phyloP scores from a whole-genome alignment of 2,797 vertebrate genomes.

The Graptemys geographica region DNA sequence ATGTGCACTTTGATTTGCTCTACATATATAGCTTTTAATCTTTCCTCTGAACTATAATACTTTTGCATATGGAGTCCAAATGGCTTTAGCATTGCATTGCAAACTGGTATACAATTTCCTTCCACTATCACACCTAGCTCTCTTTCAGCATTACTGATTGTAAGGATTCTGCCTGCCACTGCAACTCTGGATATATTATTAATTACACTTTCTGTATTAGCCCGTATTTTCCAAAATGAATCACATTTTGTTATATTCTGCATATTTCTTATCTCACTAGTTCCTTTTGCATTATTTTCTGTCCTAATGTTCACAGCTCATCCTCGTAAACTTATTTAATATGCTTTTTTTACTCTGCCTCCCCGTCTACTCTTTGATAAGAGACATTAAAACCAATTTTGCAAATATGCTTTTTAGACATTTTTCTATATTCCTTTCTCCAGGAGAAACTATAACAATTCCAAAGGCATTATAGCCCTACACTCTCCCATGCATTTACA shows the following conservation, averaged over 20 bases:
- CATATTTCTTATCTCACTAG: not conserved
- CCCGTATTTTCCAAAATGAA: not conserved
- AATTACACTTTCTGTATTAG: not conserved
- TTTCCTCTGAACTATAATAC: not conserved
- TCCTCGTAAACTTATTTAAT: not conserved
- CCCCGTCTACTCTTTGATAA: not conserved
- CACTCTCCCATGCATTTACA: not conserved
- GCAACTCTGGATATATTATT: not conserved
- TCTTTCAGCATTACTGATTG: not conserved
- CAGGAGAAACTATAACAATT: not conserved
- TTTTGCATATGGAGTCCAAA: not conserved
- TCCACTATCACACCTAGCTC: not conserved
- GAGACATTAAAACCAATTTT: conserved; percentile 28
- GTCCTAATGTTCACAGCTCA: conserved; percentile 3
- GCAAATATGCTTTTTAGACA: not conserved
- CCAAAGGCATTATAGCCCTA: conserved; percentile 7
- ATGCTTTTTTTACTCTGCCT: not conserved
- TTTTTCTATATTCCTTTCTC: not conserved
- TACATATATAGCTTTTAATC: not conserved
- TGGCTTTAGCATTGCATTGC: not conserved
- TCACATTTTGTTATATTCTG: not conserved
- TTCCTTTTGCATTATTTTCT: not conserved
- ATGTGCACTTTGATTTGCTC: not conserved
- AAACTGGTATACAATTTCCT: not conserved
- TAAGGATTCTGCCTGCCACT: not conserved